Conservation (phyloP, 1,140 invertebrate species). For the Octopus sinensis region DNA sequence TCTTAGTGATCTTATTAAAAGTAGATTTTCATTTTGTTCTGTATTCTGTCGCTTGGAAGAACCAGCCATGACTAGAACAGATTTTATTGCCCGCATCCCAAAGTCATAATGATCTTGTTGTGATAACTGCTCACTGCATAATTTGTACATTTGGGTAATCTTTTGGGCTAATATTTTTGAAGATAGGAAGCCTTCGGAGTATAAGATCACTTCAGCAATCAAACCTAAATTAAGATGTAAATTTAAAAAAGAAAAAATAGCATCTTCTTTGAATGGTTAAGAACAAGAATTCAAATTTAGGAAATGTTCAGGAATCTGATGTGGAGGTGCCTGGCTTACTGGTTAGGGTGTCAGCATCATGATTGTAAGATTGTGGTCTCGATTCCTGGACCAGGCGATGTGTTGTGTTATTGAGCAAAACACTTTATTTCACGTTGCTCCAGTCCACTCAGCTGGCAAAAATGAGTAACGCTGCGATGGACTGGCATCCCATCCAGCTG, state of each 20-base stretch:
- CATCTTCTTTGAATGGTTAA: not conserved
- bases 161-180: constrained; percentile 81
- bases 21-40: constrained; percentile 57
- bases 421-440: too few species aligned
- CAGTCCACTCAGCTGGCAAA: too few species aligned
- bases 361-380: too few species aligned
- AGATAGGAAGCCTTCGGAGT: constrained; percentile 87
- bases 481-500: too few species aligned
- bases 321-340: too few species aligned
- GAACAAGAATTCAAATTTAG: too few species aligned
- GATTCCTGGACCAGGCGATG: too few species aligned
- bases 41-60: constrained; percentile 58
- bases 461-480: too few species aligned
- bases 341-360: too few species aligned
- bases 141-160: constrained; percentile 88
- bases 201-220: constrained; percentile 88
- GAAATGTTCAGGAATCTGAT: too few species aligned
- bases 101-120: constrained; percentile 93
- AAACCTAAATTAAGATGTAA: constrained; percentile 61
- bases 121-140: constrained; percentile 87
- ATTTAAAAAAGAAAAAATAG: not conserved
- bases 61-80: constrained; percentile 59
- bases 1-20: constrained; percentile 56
- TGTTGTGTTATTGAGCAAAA: too few species aligned
- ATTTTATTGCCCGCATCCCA: constrained; percentile 74